These are phyloP conservation scores for Rutpela maculata DNA, from an alignment of 2,888 invertebrate genomes.

Conservation along the genomic window DNA sequence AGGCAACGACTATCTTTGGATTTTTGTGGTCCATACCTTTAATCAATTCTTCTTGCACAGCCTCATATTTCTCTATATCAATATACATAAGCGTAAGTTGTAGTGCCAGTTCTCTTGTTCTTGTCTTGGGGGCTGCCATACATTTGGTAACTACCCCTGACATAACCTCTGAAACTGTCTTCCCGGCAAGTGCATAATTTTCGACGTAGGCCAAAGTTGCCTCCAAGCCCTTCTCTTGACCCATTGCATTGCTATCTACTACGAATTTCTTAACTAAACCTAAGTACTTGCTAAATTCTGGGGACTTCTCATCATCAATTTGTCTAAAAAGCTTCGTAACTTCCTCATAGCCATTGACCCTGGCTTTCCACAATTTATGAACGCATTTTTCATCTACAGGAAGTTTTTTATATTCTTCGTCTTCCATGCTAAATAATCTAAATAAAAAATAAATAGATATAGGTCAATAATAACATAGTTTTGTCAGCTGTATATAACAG, in stretches of 20 bases:
- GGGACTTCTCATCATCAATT: constrained; percentile 94
- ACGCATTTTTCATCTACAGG: constrained; percentile 93
- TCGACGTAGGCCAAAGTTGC: constrained; percentile 93
- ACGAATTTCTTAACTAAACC: constrained; percentile 96
- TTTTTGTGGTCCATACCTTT: constrained; percentile 97
- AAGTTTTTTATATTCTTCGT: constrained; percentile 90
- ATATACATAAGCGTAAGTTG: constrained; percentile 95
- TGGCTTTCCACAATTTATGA: constrained; percentile 97
- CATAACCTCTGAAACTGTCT: constrained; percentile 90
- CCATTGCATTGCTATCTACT: constrained; percentile 93
- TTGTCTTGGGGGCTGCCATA: constrained; percentile 92
- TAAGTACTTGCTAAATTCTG: constrained; percentile 94
- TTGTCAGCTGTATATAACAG: constrained; percentile 10
- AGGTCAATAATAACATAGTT: not conserved
- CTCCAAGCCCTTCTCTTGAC: constrained; percentile 96
- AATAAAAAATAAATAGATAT: constrained; percentile 12
- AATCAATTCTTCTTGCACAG: constrained; percentile 91
- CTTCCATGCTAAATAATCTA: constrained; percentile 79
- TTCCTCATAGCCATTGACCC: constrained; percentile 95
- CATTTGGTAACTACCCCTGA: constrained; percentile 91
- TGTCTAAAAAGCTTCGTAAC: constrained; percentile 91
- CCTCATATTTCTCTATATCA: constrained; percentile 96
- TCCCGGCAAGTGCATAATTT: constrained; percentile 91
- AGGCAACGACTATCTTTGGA: constrained; percentile 94
- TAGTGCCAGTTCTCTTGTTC: constrained; percentile 92